Evolutionary conservation across 2,113 vertebrate genomes (phyloP).

Genomic region (Anguilla japonica): DNA sequence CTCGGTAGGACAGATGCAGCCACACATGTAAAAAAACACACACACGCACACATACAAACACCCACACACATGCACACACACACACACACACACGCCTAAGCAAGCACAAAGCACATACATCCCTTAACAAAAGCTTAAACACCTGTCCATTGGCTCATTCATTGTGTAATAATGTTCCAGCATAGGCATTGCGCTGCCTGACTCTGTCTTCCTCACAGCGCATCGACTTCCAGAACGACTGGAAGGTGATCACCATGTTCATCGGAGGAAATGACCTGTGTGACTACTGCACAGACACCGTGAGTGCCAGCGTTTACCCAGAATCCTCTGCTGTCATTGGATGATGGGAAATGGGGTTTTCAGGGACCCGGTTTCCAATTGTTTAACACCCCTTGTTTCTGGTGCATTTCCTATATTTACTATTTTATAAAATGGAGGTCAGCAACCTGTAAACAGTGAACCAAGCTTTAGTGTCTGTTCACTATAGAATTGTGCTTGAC

Average conservation of each 20-base stretch:
- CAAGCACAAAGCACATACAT: conserved; percentile 4
- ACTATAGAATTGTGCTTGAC: background rate
- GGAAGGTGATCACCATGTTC: conserved; percentile 90
- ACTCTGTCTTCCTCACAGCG: conserved; percentile 62
- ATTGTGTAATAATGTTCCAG: background rate
- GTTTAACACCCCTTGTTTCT: background rate
- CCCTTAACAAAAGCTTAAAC: background rate
- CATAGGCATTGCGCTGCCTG: too few species aligned
- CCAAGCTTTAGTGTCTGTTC: background rate
- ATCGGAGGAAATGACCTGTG: conserved; percentile 84
- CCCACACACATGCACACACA: background rate
- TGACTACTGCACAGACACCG: conserved; percentile 79
- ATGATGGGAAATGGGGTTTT: background rate
- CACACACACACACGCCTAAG: background rate
- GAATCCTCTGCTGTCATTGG: background rate
- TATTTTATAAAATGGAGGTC: too few species aligned
- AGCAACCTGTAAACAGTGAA: too few species aligned
- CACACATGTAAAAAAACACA: background rate
- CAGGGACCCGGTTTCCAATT: background rate
- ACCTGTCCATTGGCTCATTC: background rate
- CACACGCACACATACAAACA: conserved; percentile 6
- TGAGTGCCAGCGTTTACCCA: conserved; percentile 56
- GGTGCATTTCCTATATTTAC: background rate
- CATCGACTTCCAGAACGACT: conserved; percentile 79
- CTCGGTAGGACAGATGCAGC: conserved; percentile 60